Evolutionary conservation across 2,888 invertebrate genomes (phyloP).

Genomic region (Odiellus spinosus): DNA sequence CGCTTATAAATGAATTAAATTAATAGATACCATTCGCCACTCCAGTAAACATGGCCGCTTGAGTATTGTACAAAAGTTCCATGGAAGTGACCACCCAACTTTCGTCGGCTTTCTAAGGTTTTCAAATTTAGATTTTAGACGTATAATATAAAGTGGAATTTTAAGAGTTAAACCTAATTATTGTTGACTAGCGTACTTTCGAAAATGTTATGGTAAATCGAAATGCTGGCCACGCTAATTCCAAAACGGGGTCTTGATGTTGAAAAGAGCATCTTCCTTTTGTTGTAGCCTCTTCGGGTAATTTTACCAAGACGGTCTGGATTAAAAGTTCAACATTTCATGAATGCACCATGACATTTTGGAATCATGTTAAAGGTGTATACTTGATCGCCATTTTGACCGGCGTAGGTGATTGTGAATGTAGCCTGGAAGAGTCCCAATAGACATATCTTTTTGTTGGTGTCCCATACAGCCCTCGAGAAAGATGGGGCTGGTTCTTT

Average conservation of each 20-base stretch:
- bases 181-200: slow-evolving; percentile 42
- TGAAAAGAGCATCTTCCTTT: slow-evolving; percentile 18
- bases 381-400: slow-evolving; percentile 17
- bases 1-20: background rate
- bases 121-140: background rate
- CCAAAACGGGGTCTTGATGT: slow-evolving; percentile 17
- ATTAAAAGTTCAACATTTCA: background rate
- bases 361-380: background rate
- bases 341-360: background rate
- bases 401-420: slow-evolving; percentile 20
- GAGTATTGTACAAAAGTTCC: slow-evolving; percentile 52
- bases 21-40: slow-evolving; percentile 32
- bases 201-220: slow-evolving; percentile 56
- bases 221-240: slow-evolving; percentile 33
- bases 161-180: background rate
- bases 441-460: slow-evolving; percentile 19
- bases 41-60: slow-evolving; percentile 36
- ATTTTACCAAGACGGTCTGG: slow-evolving; percentile 13
- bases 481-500: background rate
- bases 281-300: slow-evolving; percentile 13
- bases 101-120: background rate
- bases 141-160: background rate
- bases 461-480: slow-evolving; percentile 19
- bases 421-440: slow-evolving; percentile 20
- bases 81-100: slow-evolving; percentile 65